A percentile compares a stretch with the other conserved stretches of the same genome.
Conservation (phyloP, 2,797 vertebrate genomes). For the Meriones psammophilus region DNA sequence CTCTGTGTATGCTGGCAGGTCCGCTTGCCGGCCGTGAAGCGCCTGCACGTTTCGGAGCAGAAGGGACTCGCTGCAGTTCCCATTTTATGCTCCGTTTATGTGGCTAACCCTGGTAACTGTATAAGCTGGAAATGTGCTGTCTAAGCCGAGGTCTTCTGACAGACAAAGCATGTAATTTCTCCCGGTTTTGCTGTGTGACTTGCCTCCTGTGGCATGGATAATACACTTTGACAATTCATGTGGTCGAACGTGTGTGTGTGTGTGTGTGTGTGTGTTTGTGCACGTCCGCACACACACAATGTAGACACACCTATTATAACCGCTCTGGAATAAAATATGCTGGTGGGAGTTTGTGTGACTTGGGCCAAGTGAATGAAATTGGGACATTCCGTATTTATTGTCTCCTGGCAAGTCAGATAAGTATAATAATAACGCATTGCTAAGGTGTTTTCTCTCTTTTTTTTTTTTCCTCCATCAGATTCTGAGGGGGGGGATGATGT, state of each 20-base stretch:
- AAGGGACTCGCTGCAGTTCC: background rate
- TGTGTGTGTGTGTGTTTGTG: too few relatives aligned
- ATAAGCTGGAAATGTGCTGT: slow-evolving; percentile 5
- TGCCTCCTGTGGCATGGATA: background rate
- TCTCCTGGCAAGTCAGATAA: slow-evolving; percentile 39
- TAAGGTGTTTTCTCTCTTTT: background rate
- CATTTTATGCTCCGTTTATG: background rate
- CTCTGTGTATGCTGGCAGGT: slow-evolving; percentile 41
- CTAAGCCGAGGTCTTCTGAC: background rate
- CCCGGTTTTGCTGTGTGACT: slow-evolving; percentile 41
- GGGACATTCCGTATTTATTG: background rate
- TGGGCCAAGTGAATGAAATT: slow-evolving; percentile 30
- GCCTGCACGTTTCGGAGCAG: background rate
- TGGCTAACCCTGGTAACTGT: background rate
- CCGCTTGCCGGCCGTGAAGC: background rate
- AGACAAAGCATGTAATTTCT: background rate
- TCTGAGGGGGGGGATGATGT: background rate
- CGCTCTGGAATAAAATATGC: background rate
- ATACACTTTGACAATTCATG: background rate
- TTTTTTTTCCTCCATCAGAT: background rate
- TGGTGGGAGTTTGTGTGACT: slow-evolving; percentile 17
- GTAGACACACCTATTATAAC: background rate
- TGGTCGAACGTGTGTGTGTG: background rate
- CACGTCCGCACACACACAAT: background rate
- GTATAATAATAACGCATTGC: background rate